Evolutionary conservation across 2,888 invertebrate species (phyloP), one percentile per base, ranked within the genome.

Genomic region (Aphidius colemani): DNA sequence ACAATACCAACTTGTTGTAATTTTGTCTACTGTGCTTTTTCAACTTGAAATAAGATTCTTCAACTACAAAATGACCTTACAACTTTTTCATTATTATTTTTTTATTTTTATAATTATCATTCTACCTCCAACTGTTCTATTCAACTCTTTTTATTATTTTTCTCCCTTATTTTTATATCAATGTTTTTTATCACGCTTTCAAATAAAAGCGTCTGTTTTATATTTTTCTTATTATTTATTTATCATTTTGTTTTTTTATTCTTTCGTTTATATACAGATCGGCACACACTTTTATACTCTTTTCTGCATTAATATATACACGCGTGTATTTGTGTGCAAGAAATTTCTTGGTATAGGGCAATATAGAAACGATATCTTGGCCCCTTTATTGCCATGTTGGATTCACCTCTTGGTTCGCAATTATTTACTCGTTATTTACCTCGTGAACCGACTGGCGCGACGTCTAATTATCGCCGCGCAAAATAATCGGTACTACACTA

Each of bases 351-450:
- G 18, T 9, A 50, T 8, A 11, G 13, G 2, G 5, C 18, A 13
- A 50, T 18, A 13, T 18, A 9, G 18, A 6, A 6, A 11, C 41
- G 13, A 59, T 41, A 64, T 59, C 46, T 51, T 58, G 46, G n/a
- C 43, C 49, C 63, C 64, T 65, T 64, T 59, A 65, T 70, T 66
- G 72, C 67, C 67, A 66, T 59, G 67, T 56, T 67, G 67, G 67
- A 73, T 72, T 73, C 69, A 69, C 70, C 53, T 43, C 7, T 43
- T 11, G 65, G 66, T 66, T 69, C 69, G 76, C 76, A 79, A 80
- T 79, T 79, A 80, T 79, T 78, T 78, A 75, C 80, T 80, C 80
- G 79, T 80, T 80, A 80, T 78, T 80, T 79, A 70, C 69, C 68
- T 76, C 76, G 76, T 72, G 48, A 57, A 66, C 57, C 59, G 59